These are phyloP conservation scores for Drosophila borborema DNA, from an alignment of 2,888 invertebrate genomes.

Conservation along the genomic window DNA sequence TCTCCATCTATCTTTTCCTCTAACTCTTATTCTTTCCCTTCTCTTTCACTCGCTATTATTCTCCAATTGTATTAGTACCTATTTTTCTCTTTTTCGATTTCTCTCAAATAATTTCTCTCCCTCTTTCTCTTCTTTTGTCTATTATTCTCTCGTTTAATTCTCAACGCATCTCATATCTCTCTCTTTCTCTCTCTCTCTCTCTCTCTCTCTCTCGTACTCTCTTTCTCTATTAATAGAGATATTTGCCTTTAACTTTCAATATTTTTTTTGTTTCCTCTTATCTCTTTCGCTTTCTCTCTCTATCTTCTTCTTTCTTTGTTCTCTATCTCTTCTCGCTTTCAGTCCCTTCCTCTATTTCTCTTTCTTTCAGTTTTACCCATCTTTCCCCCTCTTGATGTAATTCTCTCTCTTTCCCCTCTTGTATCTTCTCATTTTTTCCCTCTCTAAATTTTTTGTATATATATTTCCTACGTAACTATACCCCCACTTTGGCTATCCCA, in stretches of 20 bases:
- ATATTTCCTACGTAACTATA: background rate
- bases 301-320: background rate
- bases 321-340: background rate
- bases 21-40: too few species aligned
- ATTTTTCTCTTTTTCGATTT: background rate
- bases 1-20: too few species aligned
- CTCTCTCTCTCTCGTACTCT: background rate
- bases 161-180: background rate
- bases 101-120: background rate
- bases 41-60: background rate
- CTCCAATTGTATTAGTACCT: background rate
- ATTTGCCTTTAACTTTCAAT: too few species aligned
- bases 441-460: background rate
- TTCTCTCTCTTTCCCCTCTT: background rate
- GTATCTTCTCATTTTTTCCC: background rate
- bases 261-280: too few species aligned
- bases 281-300: background rate
- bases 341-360: accelerated
- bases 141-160: background rate
- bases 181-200: background rate
- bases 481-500: background rate
- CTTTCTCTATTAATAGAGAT: background rate
- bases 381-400: background rate
- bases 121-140: background rate
- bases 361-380: background rate